phyloP scores from a whole-genome alignment of 2,113 vertebrate species.

The Chionomys nivalis region DNA sequence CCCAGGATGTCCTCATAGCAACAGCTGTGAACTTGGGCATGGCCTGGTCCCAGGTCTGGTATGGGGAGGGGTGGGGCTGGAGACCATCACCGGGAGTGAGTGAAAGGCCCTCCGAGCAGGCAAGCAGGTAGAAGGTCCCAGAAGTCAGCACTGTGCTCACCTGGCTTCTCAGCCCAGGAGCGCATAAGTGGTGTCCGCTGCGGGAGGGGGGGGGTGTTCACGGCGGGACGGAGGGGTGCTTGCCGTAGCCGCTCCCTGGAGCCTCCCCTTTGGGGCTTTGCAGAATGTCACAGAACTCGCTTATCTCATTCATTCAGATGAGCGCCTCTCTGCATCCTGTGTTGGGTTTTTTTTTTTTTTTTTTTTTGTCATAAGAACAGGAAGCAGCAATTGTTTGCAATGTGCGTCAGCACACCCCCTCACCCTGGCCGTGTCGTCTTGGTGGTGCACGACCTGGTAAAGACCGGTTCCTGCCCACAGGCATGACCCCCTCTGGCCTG shows the following conservation, averaged over 20 bases:
- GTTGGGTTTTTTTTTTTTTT: too few species aligned
- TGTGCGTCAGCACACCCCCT: constrained; percentile 79
- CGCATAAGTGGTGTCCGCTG: not conserved
- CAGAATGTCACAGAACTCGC: constrained; percentile 56
- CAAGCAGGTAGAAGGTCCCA: not conserved
- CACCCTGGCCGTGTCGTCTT: not conserved
- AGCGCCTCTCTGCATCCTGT: constrained; percentile 83
- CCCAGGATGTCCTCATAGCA: not conserved
- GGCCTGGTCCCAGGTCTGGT: not conserved
- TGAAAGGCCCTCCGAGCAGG: not conserved
- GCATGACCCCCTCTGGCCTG: not conserved
- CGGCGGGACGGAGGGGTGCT: too few species aligned
- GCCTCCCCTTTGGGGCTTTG: not conserved
- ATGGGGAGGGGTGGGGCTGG: not conserved
- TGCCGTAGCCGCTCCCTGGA: not conserved
- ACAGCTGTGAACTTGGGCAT: not conserved
- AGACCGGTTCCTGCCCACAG: not conserved
- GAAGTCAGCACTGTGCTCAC: not conserved
- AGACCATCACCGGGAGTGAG: not conserved
- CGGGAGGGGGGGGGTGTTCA: too few species aligned
- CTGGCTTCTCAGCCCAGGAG: not conserved
- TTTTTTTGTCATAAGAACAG: constrained; percentile 81
- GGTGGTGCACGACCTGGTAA: not conserved
- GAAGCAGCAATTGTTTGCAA: constrained; percentile 82
- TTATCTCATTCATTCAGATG: constrained; percentile 81